Evolutionary conservation across 2,888 invertebrate genomes (phyloP).

Genomic region (Scrobipalpa atriplicella): DNA sequence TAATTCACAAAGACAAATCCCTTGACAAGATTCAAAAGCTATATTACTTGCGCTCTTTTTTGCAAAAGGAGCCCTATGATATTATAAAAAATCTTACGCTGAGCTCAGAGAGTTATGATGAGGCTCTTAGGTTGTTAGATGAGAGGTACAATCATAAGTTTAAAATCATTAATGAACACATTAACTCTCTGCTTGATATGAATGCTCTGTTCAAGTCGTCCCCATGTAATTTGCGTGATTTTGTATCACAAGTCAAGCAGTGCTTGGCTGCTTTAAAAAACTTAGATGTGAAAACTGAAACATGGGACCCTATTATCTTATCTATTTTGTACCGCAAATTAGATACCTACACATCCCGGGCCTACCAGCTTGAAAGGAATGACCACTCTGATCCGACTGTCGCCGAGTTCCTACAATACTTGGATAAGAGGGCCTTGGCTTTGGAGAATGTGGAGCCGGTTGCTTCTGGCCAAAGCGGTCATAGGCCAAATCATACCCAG

Average conservation of each 20-base stretch:
- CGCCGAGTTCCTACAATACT: conserved; percentile 4
- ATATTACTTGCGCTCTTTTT: too few relatives aligned
- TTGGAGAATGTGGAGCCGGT: conserved; percentile 22
- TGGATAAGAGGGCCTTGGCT: conserved; percentile 26
- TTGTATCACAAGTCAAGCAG: conserved; percentile 15
- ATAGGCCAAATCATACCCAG: too few relatives aligned
- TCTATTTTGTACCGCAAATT: conserved; percentile 23
- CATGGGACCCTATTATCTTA: conserved; percentile 20
- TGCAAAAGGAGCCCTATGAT: too few relatives aligned
- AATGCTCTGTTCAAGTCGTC: neutral
- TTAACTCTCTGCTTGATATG: neutral
- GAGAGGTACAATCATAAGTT: too few relatives aligned
- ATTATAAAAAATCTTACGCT: too few relatives aligned
- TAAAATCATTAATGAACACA: too few relatives aligned
- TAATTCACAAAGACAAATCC: too few relatives aligned
- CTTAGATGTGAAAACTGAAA: too few relatives aligned
- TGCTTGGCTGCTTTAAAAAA: neutral
- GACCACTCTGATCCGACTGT: neutral
- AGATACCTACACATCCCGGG: conserved; percentile 23
- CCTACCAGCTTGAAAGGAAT: conserved; percentile 24
- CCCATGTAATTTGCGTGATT: conserved; percentile 4
- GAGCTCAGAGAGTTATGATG: too few relatives aligned
- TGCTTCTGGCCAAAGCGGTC: neutral
- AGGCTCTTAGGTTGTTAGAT: too few relatives aligned
- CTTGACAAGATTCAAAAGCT: too few relatives aligned